Conservation (phyloP, 2,113 vertebrate species). For the Notarius quadriscutis region DNA sequence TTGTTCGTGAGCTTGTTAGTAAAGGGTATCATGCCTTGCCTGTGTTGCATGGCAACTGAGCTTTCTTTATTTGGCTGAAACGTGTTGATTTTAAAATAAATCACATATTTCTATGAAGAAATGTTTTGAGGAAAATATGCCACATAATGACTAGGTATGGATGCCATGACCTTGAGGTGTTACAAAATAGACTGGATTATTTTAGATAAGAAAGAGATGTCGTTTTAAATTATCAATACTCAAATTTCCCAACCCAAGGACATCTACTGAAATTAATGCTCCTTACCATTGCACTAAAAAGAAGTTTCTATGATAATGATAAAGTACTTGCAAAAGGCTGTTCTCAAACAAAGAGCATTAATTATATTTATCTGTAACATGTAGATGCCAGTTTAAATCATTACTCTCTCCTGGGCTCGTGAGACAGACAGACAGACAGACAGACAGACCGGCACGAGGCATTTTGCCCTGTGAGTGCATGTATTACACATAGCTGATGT, state of each 20-base stretch:
- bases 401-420: slow-evolving; percentile 6
- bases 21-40: background rate
- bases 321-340: background rate
- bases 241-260: background rate
- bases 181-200: background rate
- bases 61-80: background rate
- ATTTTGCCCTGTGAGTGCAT: slow-evolving; percentile 16
- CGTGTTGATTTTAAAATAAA: slow-evolving; percentile 1
- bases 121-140: background rate
- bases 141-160: background rate
- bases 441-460: background rate
- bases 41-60: slow-evolving; percentile 36
- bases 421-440: background rate
- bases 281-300: background rate
- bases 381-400: slow-evolving; percentile 21
- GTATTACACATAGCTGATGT: slow-evolving; percentile 26
- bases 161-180: background rate
- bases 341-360: background rate
- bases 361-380: background rate
- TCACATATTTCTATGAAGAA: slow-evolving; percentile 12
- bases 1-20: slow-evolving; percentile 31
- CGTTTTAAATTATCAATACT: background rate
- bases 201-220: background rate
- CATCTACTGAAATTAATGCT: background rate
- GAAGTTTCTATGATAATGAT: background rate